Base-by-base conservation (phyloP, 2,797 vertebrate species). In the Denticeps clupeoides region DNA sequence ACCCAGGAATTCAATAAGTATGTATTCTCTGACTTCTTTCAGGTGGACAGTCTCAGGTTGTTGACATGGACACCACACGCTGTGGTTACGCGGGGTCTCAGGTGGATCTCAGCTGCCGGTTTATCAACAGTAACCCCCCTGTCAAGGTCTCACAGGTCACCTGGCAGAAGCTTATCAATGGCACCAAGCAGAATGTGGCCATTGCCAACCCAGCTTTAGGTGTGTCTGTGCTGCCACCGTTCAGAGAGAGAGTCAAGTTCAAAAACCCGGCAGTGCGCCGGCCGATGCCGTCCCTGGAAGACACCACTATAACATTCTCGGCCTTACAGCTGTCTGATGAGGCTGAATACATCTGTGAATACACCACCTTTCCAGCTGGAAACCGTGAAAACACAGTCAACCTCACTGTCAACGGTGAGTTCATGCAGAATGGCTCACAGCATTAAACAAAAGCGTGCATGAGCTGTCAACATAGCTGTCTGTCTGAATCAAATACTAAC, bases 91-190 rank as follows among this genome's bases (percentile, higher is more conserved):
- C 88, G 0, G 89, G 90, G 50, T 85, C 88, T 0, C 88, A 89
- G 1, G 88, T 94, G 64, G 85, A 91, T 47, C 86, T 98, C 7
- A 84, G 87, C 60, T 98, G 93, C 65, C 86, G 76, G 48, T 92
- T 97, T 62, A 75, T 86, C 70, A 98, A 92, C 76, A 88, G 83
- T 0, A 73, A 78, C 44, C 86, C 89, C 8, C 84, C 67, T 0
- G 91, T 97, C 68, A 96, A 93, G 81, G 92, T 98, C 75, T 96
- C 92, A 0, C 93, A 98, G 77, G 82, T 84, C 51, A 99, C 94
- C 0, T 99, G 94, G 94, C 94, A 99, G 77, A 99, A 97, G 59
- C 68, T 88, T 67, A 82, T 85, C 51, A 97, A 97, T 0, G 87
- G 90, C 66, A 80, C 82, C 21, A 99, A 99, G 72, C 88, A 95